phyloP scores from a whole-genome alignment of 2,888 invertebrate species.

The Agonopterix alstromeriana region DNA sequence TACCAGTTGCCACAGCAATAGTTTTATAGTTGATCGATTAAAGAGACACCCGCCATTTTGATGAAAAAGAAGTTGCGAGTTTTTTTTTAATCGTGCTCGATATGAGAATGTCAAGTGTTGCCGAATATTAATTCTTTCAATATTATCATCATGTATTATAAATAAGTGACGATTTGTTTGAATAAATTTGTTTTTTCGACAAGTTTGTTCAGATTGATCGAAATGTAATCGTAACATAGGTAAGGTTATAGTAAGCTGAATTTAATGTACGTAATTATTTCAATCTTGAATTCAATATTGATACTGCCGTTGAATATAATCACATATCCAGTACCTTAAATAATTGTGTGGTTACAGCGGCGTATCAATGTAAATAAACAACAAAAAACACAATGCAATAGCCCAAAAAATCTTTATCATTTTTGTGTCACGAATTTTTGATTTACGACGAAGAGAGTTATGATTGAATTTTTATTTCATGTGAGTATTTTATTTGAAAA shows the following conservation, averaged over 20 bases:
- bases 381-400: slow-evolving; percentile 71
- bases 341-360: slow-evolving; percentile 18
- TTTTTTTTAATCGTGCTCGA: slow-evolving; percentile 31
- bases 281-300: slow-evolving; percentile 70
- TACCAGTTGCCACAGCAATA: slow-evolving; percentile 64
- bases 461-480: slow-evolving; percentile 34
- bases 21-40: slow-evolving; percentile 49
- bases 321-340: slow-evolving; percentile 12
- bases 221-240: slow-evolving; percentile 67
- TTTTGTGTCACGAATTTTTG: slow-evolving; percentile 50
- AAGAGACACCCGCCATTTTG: slow-evolving; percentile 1
- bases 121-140: slow-evolving; percentile 73
- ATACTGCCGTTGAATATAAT: slow-evolving; percentile 20
- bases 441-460: slow-evolving; percentile 34
- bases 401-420: slow-evolving; percentile 65
- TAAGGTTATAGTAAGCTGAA: slow-evolving; percentile 72
- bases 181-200: slow-evolving; percentile 19
- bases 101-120: slow-evolving; percentile 73
- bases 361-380: slow-evolving; percentile 49
- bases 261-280: slow-evolving; percentile 73
- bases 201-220: slow-evolving; percentile 38
- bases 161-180: slow-evolving; percentile 51
- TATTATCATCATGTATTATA: slow-evolving; percentile 71
- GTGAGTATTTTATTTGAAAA: slow-evolving; percentile 44
- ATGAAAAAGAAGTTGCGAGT: slow-evolving; percentile 10